phyloP scores from a whole-genome alignment of 2,113 vertebrate genomes.

The Polypterus senegalus region DNA sequence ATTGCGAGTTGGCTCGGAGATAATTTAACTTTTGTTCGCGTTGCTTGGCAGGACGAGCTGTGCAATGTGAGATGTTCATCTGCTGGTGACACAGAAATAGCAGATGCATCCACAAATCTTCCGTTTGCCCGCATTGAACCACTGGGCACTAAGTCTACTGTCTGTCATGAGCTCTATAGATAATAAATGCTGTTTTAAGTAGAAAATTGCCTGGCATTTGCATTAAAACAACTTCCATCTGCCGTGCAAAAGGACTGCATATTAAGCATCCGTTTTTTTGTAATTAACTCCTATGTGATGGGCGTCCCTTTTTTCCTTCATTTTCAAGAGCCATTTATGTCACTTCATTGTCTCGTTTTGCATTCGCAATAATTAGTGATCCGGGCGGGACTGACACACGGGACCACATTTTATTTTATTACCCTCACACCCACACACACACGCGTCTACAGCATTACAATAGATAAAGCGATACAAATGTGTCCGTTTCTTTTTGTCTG shows the following conservation, averaged over 20 bases:
- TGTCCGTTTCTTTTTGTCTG: too few species aligned
- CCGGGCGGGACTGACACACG: slow-evolving; percentile 22
- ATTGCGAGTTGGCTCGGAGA: slow-evolving; percentile 16
- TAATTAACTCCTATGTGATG: slow-evolving; percentile 37
- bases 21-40: slow-evolving; percentile 17
- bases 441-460: too few species aligned
- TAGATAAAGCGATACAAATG: too few species aligned
- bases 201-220: slow-evolving; percentile 46
- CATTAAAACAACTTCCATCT: slow-evolving; percentile 56
- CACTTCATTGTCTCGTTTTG: slow-evolving; percentile 40
- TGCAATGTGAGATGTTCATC: slow-evolving; percentile 23
- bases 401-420: background rate
- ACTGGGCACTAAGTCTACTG: slow-evolving; percentile 16
- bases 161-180: slow-evolving; percentile 36
- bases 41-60: slow-evolving; percentile 2
- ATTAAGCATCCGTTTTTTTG: slow-evolving; percentile 33
- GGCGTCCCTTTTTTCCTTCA: slow-evolving; percentile 22
- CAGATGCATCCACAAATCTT: slow-evolving; percentile 50
- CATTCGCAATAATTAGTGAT: slow-evolving; percentile 32
- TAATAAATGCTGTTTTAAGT: slow-evolving; percentile 47
- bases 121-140: slow-evolving; percentile 22
- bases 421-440: too few species aligned
- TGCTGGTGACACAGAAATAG: slow-evolving; percentile 23
- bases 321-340: slow-evolving; percentile 27
- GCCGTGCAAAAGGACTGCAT: slow-evolving; percentile 36